Percentiles rank a stretch among this genome's conserved stretches.
Evolutionary conservation across 2,113 vertebrate genomes (phyloP).

Genomic region (Falcunculus frontatus): DNA sequence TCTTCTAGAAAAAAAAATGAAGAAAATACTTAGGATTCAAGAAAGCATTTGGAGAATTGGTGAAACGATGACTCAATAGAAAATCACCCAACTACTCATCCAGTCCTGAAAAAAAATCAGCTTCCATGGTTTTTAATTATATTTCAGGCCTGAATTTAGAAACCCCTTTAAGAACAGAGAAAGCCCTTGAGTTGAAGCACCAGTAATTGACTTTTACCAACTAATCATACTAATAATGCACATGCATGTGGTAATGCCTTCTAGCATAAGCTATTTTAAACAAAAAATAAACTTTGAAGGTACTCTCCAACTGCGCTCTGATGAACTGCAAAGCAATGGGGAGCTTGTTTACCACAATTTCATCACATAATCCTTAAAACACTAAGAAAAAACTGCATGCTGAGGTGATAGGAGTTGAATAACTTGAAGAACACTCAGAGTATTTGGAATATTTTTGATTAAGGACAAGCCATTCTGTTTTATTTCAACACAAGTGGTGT

Average conservation of each 20-base stretch:
- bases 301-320: constrained; percentile 60
- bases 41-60: background rate
- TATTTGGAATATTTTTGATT: constrained; percentile 39
- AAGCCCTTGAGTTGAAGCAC: constrained; percentile 55
- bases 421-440: constrained; percentile 38
- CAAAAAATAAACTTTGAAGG: constrained; percentile 56
- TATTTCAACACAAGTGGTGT: background rate
- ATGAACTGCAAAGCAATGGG: constrained; percentile 65
- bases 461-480: background rate
- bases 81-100: background rate
- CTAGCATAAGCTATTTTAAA: constrained; percentile 52
- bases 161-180: constrained; percentile 2
- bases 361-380: constrained; percentile 23
- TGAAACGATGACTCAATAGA: constrained; percentile 10
- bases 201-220: constrained; percentile 15
- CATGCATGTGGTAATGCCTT: constrained; percentile 8
- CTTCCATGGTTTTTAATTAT: constrained; percentile 49
- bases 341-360: constrained; percentile 62
- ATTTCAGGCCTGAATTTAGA: constrained; percentile 31
- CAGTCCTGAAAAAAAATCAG: background rate
- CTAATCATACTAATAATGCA: constrained; percentile 19
- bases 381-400: constrained; percentile 61
- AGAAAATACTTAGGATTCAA: background rate
- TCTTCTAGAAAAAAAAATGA: background rate
- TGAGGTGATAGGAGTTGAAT: constrained; percentile 54